A percentile compares a stretch with the other conserved stretches of the same genome.
Conservation (phyloP, 2,797 vertebrate genomes). For the Danio choprae region DNA sequence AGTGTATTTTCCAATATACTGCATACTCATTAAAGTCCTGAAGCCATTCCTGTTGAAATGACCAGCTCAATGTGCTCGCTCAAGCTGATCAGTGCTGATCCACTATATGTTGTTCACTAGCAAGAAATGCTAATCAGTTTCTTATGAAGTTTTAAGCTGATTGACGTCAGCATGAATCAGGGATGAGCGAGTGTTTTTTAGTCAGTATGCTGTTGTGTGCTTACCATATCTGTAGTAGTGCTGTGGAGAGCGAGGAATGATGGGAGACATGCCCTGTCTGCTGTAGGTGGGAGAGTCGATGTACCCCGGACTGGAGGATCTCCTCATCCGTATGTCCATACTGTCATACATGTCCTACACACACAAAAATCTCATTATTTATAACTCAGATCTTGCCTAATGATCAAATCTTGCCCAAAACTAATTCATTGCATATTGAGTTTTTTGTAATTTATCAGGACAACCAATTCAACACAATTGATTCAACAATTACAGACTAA, state of each 20-base stretch:
- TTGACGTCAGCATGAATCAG: slow-evolving; percentile 5
- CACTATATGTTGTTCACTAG: slow-evolving; percentile 23
- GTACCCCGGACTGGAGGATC: slow-evolving; percentile 92
- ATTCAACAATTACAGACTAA: neutral
- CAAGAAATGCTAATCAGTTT: slow-evolving; percentile 1
- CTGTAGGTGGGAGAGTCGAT: slow-evolving; percentile 92
- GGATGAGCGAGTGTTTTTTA: neutral
- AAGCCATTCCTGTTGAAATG: neutral
- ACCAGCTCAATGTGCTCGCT: neutral
- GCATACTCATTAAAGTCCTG: slow-evolving; percentile 11
- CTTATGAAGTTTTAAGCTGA: neutral
- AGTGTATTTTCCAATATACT: slow-evolving; percentile 23
- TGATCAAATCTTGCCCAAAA: neutral
- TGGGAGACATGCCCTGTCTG: slow-evolving; percentile 88
- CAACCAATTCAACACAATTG: neutral
- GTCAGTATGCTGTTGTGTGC: slow-evolving; percentile 41
- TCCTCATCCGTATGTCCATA: slow-evolving; percentile 86
- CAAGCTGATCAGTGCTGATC: neutral
- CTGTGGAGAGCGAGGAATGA: slow-evolving; percentile 87
- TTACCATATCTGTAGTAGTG: slow-evolving; percentile 94
- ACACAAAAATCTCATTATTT: slow-evolving; percentile 12
- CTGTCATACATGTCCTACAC: slow-evolving; percentile 90
- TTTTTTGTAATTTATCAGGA: too few species aligned
- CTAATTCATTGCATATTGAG: neutral
- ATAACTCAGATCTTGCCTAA: neutral